Evolutionary conservation across 2,113 vertebrate genomes (phyloP).

Genomic region (Philantomba maxwellii): DNA sequence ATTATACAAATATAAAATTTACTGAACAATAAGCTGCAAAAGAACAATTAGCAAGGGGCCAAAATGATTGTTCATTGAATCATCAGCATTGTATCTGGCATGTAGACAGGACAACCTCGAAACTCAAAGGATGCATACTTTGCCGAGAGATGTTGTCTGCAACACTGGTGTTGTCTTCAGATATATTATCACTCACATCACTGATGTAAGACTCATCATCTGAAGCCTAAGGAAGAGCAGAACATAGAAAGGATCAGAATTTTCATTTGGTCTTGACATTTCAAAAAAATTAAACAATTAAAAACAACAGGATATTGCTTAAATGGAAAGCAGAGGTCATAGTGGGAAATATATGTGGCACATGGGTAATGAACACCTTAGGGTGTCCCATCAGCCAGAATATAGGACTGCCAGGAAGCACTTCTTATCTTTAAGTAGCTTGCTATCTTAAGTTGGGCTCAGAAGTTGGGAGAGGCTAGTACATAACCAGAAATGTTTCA

Average conservation of each 20-base stretch:
- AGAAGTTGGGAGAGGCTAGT: not conserved
- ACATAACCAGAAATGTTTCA: not conserved
- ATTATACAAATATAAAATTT: conserved; percentile 4
- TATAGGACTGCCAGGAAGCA: not conserved
- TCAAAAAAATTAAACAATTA: not conserved
- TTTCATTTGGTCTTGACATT: not conserved
- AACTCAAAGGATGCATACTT: conserved; percentile 82
- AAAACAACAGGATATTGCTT: not conserved
- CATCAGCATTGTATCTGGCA: not conserved
- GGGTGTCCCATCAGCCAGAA: not conserved
- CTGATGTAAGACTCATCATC: conserved; percentile 99
- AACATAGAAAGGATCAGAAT: not conserved
- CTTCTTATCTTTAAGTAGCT: not conserved
- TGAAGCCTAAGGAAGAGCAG: conserved; percentile 85
- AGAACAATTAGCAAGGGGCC: not conserved
- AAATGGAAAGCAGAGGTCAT: not conserved
- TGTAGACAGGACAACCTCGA: not conserved
- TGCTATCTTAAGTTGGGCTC: not conserved
- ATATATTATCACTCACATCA: conserved; percentile 99
- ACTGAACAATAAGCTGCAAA: not conserved
- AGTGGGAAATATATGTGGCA: not conserved
- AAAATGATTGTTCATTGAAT: not conserved
- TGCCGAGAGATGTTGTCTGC: conserved; percentile 96
- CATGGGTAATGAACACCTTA: not conserved
- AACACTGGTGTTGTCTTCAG: conserved; percentile 99